Percentiles rank a stretch among this genome's conserved stretches.
Evolutionary conservation across 2,797 vertebrate species (phyloP).

Genomic region (Pempheris klunzingeri): DNA sequence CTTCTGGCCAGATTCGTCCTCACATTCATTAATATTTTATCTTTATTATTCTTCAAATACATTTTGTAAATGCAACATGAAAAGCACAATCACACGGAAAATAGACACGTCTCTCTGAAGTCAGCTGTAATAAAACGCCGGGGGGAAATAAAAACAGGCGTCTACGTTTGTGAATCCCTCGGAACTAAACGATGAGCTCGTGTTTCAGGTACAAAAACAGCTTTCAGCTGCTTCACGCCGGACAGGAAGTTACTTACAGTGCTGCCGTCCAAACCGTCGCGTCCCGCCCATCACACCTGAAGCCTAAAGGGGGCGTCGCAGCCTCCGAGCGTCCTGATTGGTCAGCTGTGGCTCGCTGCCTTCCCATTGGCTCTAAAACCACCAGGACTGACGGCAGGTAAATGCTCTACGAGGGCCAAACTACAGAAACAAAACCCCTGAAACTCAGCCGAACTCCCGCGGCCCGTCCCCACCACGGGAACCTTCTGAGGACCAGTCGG

Average conservation of each 20-base stretch:
- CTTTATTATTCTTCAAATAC: conserved; percentile 73
- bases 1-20: conserved; percentile 53
- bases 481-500: too few relatives aligned
- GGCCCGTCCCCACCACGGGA: conserved; percentile 19
- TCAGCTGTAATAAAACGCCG: conserved; percentile 77
- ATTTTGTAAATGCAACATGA: conserved; percentile 84
- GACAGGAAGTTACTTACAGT: conserved; percentile 31
- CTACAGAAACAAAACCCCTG: not conserved
- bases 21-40: conserved; percentile 61
- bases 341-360: not conserved
- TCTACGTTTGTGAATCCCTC: not conserved
- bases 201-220: conserved; percentile 4
- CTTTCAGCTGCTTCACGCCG: conserved; percentile 18
- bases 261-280: conserved; percentile 24
- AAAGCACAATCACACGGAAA: conserved; percentile 84
- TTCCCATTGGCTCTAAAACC: conserved; percentile 30
- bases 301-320: not conserved
- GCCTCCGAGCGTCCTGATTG: conserved; percentile 22
- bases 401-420: not conserved
- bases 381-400: not conserved
- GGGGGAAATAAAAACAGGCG: conserved; percentile 75
- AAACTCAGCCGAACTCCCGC: not conserved
- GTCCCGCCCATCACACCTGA: not conserved
- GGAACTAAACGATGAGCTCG: not conserved
- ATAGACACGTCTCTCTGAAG: conserved; percentile 76